Evolutionary conservation across 2,888 invertebrate genomes (phyloP), one percentile per base, ranked within the genome.

Genomic region (Drosophila paramelanica): DNA sequence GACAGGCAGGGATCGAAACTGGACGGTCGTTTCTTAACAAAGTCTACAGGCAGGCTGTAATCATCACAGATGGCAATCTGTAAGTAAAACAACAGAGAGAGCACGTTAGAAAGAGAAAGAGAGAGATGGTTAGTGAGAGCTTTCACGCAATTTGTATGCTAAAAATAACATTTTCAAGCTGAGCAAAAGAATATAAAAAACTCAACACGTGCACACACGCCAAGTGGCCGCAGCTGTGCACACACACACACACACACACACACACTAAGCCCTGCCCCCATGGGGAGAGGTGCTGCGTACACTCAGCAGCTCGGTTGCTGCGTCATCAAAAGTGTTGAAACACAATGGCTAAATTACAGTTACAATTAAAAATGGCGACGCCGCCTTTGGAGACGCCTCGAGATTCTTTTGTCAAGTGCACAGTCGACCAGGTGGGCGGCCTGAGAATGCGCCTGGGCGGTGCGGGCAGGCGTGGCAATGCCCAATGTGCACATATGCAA

Each of bases 61-160:
- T 97, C 97, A 90, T 97, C 97, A 93, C 96, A 96, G 86, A 97
- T 94, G 76, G 96, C 95, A 90, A 97, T 95, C 97, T 97, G 94
- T 3, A 95, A 57, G 23, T 13, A 43, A 47, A 41, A 13, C 46
- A 27, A 39, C n/a, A 42, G 11, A 56, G 23, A 23, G 23, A 52
- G 36, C 3, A 5, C 0, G 13, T 13, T 13, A 14, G 17, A 52
- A 5, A 23, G 31, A 20, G 38, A 47, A n/a, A 46, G 14, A 41
- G 23, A 52, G 11, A 23, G 31, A 20, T 1, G 41, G 33, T 8
- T 14, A 43, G 33, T 45, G 42, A 43, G 55, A 43, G 43, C 39
- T 31, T 56, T 45, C 57, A 76, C 57, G 57, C 56, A 68, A 79
- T 58, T 73, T 59, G 60, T 66, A 67, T 69, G 76, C 73, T 78